These are phyloP conservation scores for Anticlea derivata DNA, from an alignment of 2,888 invertebrate genomes.

Conservation along the genomic window DNA sequence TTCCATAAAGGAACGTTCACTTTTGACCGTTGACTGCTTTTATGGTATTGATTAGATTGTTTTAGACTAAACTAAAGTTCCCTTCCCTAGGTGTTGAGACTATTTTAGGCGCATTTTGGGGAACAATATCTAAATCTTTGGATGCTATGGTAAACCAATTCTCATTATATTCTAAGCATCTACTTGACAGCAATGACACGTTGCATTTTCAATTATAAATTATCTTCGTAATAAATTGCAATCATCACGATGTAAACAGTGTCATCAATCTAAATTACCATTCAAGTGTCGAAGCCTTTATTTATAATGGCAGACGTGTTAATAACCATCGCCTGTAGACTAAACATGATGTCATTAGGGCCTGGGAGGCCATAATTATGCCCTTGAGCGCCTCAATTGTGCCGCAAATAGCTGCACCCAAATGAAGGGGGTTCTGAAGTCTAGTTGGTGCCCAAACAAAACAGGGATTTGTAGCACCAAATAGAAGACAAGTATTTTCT, in stretches of 20 bases:
- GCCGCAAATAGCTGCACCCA: not conserved
- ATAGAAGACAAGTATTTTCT: too few species aligned
- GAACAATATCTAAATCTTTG: too few species aligned
- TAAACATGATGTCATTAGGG: constrained; percentile 62
- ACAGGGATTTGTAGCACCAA: too few species aligned
- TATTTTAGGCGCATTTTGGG: too few species aligned
- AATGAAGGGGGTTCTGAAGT: not conserved
- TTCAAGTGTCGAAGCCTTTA: constrained; percentile 47
- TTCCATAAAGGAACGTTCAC: constrained; percentile 10
- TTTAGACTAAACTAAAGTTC: too few species aligned
- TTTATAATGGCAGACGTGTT: constrained; percentile 50
- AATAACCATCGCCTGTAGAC: constrained; percentile 47
- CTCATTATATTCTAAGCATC: constrained; percentile 2
- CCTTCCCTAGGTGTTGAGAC: too few species aligned
- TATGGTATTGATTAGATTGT: not conserved
- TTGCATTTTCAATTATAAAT: constrained; percentile 22
- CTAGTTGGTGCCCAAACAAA: too few species aligned
- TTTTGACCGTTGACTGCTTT: constrained; percentile 11
- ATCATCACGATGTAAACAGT: constrained; percentile 44
- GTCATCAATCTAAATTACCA: constrained; percentile 50
- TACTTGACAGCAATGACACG: constrained; percentile 15
- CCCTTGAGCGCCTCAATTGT: constrained; percentile 7
- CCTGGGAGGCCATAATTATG: constrained; percentile 21
- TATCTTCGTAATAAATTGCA: constrained; percentile 30
- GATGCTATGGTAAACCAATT: not conserved